A percentile compares a stretch with the other conserved stretches of the same genome.
phyloP scores from a whole-genome alignment of 2,797 vertebrate genomes.

The Carduelis carduelis region DNA sequence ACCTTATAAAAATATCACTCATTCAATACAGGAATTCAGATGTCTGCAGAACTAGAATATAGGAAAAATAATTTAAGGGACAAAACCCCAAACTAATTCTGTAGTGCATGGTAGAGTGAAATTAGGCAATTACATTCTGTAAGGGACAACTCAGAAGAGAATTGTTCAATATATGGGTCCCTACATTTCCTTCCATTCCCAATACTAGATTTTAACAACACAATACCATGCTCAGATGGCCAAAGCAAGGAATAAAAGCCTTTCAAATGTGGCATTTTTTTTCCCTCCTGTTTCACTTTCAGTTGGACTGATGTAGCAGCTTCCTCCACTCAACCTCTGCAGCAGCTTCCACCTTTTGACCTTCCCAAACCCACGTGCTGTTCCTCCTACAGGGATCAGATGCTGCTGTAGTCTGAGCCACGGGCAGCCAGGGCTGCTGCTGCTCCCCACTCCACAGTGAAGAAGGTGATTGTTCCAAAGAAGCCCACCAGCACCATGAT shows the following conservation, averaged over 20 bases:
- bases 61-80: not conserved
- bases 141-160: not conserved
- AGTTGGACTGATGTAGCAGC: not conserved
- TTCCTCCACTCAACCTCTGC: not conserved
- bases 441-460: conserved; percentile 82
- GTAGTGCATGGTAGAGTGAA: not conserved
- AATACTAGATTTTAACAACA: not conserved
- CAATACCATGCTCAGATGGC: not conserved
- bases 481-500: conserved; percentile 89
- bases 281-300: not conserved
- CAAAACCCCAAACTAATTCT: not conserved
- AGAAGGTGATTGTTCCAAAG: conserved; percentile 88
- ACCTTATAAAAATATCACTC: not conserved
- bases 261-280: not conserved
- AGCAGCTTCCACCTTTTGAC: not conserved
- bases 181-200: not conserved
- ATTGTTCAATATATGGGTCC: not conserved
- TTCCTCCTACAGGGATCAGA: conserved; percentile 67
- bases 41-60: not conserved
- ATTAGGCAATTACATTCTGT: not conserved
- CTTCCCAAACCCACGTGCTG: not conserved
- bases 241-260: not conserved
- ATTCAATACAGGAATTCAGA: not conserved
- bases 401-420: conserved; percentile 86
- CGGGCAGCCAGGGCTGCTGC: conserved; percentile 64